Evolutionary conservation across 2,888 invertebrate species (phyloP).

Genomic region (Aelia acuminata): DNA sequence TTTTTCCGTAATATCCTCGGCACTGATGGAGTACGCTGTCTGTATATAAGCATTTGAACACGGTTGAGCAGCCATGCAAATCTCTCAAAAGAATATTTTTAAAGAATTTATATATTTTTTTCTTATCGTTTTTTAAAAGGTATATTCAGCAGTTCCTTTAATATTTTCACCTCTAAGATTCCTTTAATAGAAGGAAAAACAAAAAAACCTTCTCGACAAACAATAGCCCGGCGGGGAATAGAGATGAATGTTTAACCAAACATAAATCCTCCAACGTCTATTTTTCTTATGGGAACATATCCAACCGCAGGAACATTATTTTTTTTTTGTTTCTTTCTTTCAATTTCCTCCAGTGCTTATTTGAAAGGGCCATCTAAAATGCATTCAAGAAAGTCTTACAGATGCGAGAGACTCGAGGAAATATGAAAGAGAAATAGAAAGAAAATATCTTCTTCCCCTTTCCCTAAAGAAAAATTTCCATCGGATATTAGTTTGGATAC

Average conservation of each 20-base stretch:
- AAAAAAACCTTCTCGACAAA: not conserved
- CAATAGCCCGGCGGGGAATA: not conserved
- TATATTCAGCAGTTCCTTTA: not conserved
- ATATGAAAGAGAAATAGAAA: conserved; percentile 11
- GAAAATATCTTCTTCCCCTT: not conserved
- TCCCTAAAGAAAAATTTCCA: not conserved
- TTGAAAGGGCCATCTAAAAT: conserved; percentile 6
- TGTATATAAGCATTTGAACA: no score
- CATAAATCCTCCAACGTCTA: not conserved
- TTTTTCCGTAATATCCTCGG: no score
- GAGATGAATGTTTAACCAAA: not conserved
- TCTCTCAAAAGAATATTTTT: no score
- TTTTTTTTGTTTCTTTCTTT: no score
- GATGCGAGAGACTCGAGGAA: not conserved
- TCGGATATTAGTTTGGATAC: not conserved
- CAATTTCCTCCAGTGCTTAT: not conserved
- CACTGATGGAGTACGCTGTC: no score
- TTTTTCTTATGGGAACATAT: not conserved
- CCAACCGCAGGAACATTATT: not conserved
- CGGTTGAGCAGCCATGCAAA: no score
- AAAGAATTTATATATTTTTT: no score
- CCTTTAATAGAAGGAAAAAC: not conserved
- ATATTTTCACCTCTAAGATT: not conserved
- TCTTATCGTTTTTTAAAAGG: no score
- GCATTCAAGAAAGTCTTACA: not conserved